These are phyloP conservation scores for Temnopleurus reevesii DNA, from an alignment of 53 echinoderm and acorn worm species.

Conservation along the genomic window DNA sequence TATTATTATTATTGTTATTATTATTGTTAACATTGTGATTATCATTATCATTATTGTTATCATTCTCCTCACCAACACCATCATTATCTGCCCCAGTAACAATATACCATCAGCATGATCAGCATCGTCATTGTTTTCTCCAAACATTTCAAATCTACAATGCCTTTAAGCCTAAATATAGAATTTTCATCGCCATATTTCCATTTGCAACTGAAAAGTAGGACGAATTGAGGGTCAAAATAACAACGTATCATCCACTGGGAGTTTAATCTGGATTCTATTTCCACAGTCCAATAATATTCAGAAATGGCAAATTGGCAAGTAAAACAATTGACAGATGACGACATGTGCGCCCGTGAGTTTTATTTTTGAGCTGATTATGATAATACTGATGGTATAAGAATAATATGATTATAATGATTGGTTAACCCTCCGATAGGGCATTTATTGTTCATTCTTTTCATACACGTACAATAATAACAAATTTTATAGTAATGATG, in stretches of 20 bases:
- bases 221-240: slow-evolving; percentile 1
- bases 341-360: background rate
- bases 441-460: no score
- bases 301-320: background rate
- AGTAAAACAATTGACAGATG: background rate
- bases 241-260: slow-evolving; percentile 27
- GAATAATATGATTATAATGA: no score
- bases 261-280: background rate
- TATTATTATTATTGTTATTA: background rate
- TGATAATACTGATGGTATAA: no score
- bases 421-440: no score
- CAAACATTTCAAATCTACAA: background rate
- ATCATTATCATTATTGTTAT: background rate
- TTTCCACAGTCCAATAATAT: background rate
- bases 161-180: background rate
- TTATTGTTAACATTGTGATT: background rate
- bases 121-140: no score
- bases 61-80: background rate
- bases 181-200: background rate
- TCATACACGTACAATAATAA: no score
- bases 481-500: no score
- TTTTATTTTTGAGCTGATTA: no score
- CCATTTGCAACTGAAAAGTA: background rate
- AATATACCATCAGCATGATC: no score
- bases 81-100: background rate